A percentile compares a stretch with the other conserved stretches of the same genome.
phyloP scores from a whole-genome alignment of 2,113 vertebrate genomes.

The Gallinago jamesoni region DNA sequence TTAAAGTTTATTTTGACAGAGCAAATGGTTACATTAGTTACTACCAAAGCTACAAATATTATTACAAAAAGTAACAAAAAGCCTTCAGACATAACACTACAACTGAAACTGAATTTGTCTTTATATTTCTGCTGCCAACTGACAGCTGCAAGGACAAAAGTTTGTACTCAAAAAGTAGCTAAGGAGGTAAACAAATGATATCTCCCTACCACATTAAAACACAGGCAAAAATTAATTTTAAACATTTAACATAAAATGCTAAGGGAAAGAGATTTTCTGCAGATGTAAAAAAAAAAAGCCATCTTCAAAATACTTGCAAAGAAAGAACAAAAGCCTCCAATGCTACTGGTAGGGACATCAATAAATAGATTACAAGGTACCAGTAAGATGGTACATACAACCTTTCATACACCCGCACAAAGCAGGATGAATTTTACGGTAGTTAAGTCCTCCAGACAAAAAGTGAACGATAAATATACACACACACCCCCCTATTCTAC shows the following conservation, averaged over 20 bases:
- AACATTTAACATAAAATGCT: background rate
- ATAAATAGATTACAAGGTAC: background rate
- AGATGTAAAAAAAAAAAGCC: background rate
- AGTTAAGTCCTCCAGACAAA: background rate
- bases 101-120: background rate
- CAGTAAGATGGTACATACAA: background rate
- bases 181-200: background rate
- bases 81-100: background rate
- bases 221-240: background rate
- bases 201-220: background rate
- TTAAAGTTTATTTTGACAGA: background rate
- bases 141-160: background rate
- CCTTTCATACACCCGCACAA: background rate
- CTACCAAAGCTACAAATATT: background rate
- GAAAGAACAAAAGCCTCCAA: background rate
- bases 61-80: background rate
- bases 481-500: background rate
- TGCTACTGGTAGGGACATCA: background rate
- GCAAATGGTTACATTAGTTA: background rate
- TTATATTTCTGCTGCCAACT: background rate
- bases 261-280: background rate
- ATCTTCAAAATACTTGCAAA: background rate
- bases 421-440: background rate
- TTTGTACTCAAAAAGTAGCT: background rate
- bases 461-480: background rate